These are phyloP conservation scores for Syngnathus rostellatus DNA, from an alignment of 2,797 vertebrate genomes.

Conservation along the genomic window DNA sequence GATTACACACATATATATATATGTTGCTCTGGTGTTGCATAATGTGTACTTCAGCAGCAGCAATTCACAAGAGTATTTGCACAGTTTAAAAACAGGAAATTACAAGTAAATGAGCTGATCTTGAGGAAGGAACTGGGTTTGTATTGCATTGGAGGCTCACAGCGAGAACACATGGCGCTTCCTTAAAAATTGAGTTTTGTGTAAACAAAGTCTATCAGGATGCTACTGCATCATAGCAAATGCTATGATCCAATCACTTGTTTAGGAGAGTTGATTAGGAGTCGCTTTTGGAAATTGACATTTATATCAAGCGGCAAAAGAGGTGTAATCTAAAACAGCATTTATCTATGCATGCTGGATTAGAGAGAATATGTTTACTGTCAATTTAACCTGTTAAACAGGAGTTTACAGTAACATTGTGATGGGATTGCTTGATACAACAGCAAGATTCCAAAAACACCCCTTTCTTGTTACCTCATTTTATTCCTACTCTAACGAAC, in stretches of 20 bases:
- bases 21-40: conserved; percentile 12
- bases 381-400: neutral
- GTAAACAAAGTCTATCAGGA: neutral
- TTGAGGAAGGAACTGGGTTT: conserved; percentile 30
- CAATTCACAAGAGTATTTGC: conserved; percentile 25
- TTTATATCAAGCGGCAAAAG: neutral
- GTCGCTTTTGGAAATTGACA: neutral
- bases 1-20: too few species aligned
- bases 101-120: conserved; percentile 36
- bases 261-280: conserved; percentile 4
- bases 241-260: neutral
- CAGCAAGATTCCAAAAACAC: neutral
- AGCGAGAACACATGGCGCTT: neutral
- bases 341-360: neutral
- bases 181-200: conserved; percentile 1
- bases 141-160: neutral
- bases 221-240: neutral
- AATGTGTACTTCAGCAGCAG: conserved; percentile 24
- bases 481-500: neutral
- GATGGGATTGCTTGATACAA: neutral
- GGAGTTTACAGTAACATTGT: neutral
- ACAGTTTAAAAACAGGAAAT: conserved; percentile 63
- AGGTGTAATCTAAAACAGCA: neutral
- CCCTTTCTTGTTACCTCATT: neutral
- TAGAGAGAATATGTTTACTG: neutral